Base-by-base conservation (phyloP, 2,888 invertebrate genomes). In the Copidosoma aretas region DNA sequence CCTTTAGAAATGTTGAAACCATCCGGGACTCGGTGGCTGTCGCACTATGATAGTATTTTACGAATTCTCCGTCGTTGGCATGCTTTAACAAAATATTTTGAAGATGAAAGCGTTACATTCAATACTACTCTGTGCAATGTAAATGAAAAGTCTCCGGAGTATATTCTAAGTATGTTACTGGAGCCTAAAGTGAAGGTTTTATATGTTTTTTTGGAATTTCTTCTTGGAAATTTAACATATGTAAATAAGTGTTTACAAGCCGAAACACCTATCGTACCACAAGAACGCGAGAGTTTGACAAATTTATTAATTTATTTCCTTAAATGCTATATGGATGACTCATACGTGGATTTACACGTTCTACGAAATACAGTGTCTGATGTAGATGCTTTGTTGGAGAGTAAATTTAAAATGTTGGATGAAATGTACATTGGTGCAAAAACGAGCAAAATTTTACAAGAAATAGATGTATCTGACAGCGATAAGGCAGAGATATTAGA, bases 51-150 rank as follows among this genome's bases (percentile, higher is more conserved):
- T 58, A 77, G 77, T 8, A 75, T 79, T 15, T 25, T 71, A 8
- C 68, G 79, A 64, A 74, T 80, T 15, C 25, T 78, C 14, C 75
- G 78, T 63, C 78, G 80, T 67, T 79, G 79, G 77, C 71, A 76
- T 53, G 75, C 78, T 22, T 63, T 79, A 41, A 52, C 58, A 59
- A 43, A 71, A n/a, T 78, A 73, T 68, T 79, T 78, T 66, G 72
- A 70, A 43, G 67, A 73, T 10, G 72, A 76, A 53, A 64, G 32
- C 32, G 8, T 8, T 5, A 5, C 3, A 32, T 32, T 32, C 8
- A 5, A 32, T 8, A 32, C 3, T 5, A 32, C 32, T 32, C 4
- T 5, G 8, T 32, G 3, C 32, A 32, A 32, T 5, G 8, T 3
- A 32, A 32, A 3, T 3, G 8, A 32, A 32, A 32, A 32, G 32